Percentiles rank a stretch among this genome's conserved stretches.
These are phyloP conservation scores for Stegodyphus dumicola DNA, from an alignment of 1,140 invertebrate genomes.

Conservation along the genomic window DNA sequence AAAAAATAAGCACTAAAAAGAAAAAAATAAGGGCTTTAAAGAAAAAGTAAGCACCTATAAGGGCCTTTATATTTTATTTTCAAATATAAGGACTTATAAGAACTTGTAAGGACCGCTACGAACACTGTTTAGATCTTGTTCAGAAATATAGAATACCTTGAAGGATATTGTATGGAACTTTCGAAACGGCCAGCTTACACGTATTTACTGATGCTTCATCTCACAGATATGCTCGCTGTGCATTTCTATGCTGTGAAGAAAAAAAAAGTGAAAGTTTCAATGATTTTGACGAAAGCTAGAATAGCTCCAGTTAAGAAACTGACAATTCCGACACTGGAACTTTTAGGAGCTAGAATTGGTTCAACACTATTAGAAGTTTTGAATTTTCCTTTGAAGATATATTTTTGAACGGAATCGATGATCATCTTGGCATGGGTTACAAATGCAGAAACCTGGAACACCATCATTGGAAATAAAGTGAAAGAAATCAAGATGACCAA, in stretches of 20 bases:
- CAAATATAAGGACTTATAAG: too few species aligned
- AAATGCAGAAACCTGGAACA: slow-evolving; percentile 10
- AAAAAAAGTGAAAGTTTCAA: not conserved
- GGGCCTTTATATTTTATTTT: too few species aligned
- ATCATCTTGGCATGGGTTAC: slow-evolving; percentile 5
- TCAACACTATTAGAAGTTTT: not conserved
- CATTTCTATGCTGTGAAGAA: not conserved
- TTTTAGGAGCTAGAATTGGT: slow-evolving; percentile 3
- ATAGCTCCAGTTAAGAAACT: slow-evolving; percentile 6
- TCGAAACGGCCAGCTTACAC: not conserved
- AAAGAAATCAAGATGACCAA: not conserved
- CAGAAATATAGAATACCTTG: slow-evolving; percentile 1
- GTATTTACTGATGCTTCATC: slow-evolving; percentile 18
- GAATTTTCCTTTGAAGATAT: slow-evolving; percentile 7
- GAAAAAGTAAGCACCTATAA: too few species aligned
- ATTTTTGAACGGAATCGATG: slow-evolving; percentile 29
- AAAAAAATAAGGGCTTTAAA: too few species aligned
- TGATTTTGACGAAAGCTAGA: not conserved
- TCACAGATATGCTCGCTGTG: not conserved
- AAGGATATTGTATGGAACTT: slow-evolving; percentile 4
- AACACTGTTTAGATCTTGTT: not conserved
- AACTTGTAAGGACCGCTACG: too few species aligned
- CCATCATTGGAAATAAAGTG: slow-evolving; percentile 10
- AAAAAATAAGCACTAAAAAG: too few species aligned
- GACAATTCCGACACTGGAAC: slow-evolving; percentile 1